Evolutionary conservation across 2,113 vertebrate species (phyloP), one percentile per base, ranked within the genome.

Genomic region (Chrysemys picta): DNA sequence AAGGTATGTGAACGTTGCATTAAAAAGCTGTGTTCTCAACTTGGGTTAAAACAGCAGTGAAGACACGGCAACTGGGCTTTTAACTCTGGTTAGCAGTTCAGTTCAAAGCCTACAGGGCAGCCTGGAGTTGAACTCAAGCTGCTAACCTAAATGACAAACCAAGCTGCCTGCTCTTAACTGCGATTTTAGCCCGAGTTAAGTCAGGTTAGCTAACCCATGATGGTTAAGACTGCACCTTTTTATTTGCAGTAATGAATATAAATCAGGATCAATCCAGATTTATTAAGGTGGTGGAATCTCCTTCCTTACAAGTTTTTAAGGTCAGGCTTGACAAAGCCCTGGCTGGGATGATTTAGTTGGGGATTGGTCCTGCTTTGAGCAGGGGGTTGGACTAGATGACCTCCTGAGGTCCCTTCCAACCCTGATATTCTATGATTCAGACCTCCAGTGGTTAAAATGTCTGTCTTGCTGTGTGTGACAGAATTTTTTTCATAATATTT

Each of bases 381-480:
- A 50, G 13, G 13, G 50, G 50, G 13, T 50, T 50, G 50, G 50
- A 50, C 50, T 50, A 50, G 50, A 50, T 50, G 49, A 50, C 50
- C 50, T 50, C 50, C 13, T 50, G 50, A 16, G 50, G 50, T 50
- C 4, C 13, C 50, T 50, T 50, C 50, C 50, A 50, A 50, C 50
- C 14, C 50, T 50, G 50, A 50, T 50, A 50, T 13, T 50, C 13
- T 50, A 50, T 50, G 50, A 50, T 50, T 50, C 50, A 50, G 76
- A 82, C 52, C 1, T 0, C 19, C 69, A 59, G 11, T 6, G 1
- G 0, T 49, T 78, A 84, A 80, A 42, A 80, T 80, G 11, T 69
- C 4, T 49, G 6, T 13, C 29, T 62, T 62, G 29, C 13, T 14
- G 57, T 3, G 1, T 31, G 29, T 59, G 57, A 31, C 57, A 59